A percentile compares a stretch with the other conserved stretches of the same genome.
Evolutionary conservation across 2,888 invertebrate species (phyloP).

Genomic region (Apamea sordens): DNA sequence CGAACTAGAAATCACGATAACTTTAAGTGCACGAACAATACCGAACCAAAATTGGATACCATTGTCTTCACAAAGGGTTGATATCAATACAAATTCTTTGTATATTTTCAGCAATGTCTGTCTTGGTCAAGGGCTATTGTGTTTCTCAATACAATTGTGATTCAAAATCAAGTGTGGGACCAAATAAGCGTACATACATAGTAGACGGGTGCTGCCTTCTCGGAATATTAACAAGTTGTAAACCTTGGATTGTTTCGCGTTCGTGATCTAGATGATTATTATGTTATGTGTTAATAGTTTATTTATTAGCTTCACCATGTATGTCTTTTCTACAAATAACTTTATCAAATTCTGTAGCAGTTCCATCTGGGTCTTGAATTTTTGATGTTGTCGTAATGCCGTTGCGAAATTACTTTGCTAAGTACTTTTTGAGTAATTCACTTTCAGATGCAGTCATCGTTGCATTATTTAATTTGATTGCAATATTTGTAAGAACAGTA

Average conservation of each 20-base stretch:
- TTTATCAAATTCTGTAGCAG: not conserved
- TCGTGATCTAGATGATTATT: slow-evolving; percentile 63
- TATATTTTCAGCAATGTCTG: slow-evolving; percentile 61
- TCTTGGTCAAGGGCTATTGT: slow-evolving; percentile 67
- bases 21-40: slow-evolving; percentile 54
- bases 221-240: slow-evolving; percentile 63
- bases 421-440: slow-evolving; percentile 23
- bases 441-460: slow-evolving; percentile 14
- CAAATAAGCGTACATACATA: slow-evolving; percentile 65
- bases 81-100: slow-evolving; percentile 64
- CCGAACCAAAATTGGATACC: slow-evolving; percentile 57
- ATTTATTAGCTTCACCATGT: slow-evolving; percentile 25
- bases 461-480: slow-evolving; percentile 36
- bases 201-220: slow-evolving; percentile 50
- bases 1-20: slow-evolving; percentile 34
- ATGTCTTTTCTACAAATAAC: not conserved
- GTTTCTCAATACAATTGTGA: slow-evolving; percentile 64
- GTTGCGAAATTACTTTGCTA: slow-evolving; percentile 15
- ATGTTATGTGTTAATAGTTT: slow-evolving; percentile 48
- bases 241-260: slow-evolving; percentile 62
- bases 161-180: slow-evolving; percentile 65
- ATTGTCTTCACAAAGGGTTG: slow-evolving; percentile 64
- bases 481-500: slow-evolving; percentile 9
- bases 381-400: not conserved
- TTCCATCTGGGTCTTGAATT: not conserved